Conservation (phyloP, 2,797 vertebrate species). For the Xiphophorus birchmanni region DNA sequence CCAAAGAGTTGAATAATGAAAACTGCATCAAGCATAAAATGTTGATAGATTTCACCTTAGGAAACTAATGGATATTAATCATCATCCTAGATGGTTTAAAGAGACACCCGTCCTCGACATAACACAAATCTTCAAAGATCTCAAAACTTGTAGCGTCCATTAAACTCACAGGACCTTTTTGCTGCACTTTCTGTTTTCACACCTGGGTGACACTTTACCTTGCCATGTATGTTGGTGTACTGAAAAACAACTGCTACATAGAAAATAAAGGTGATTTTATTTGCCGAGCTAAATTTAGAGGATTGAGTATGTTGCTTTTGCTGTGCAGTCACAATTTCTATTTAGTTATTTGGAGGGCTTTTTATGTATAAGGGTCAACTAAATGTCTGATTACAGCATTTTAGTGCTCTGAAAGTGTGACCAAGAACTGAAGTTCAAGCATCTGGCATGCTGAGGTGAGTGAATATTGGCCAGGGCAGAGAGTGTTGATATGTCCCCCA, state of each 20-base stretch:
- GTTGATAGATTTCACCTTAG: conserved; percentile 59
- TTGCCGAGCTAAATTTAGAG: neutral
- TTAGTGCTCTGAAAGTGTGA: neutral
- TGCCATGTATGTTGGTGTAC: neutral
- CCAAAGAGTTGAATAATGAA: conserved; percentile 26
- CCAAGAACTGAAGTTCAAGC: neutral
- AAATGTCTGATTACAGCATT: neutral
- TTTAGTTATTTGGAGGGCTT: neutral
- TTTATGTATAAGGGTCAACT: neutral
- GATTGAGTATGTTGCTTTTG: neutral
- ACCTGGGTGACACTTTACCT: conserved; percentile 23
- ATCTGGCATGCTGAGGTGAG: neutral
- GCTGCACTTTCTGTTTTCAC: neutral
- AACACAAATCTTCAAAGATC: conserved; percentile 21
- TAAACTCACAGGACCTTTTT: conserved; percentile 12
- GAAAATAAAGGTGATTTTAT: neutral
- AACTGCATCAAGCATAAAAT: conserved; percentile 50
- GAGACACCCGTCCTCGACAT: neutral
- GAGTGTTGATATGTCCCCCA: neutral
- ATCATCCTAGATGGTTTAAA: conserved; percentile 60
- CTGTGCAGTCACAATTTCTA: neutral
- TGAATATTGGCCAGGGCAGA: neutral
- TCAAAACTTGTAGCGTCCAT: conserved; percentile 26
- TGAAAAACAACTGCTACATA: neutral
- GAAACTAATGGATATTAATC: conserved; percentile 32